phyloP scores from a whole-genome alignment of 1,140 invertebrate genomes.

The Notospermus geniculatus region DNA sequence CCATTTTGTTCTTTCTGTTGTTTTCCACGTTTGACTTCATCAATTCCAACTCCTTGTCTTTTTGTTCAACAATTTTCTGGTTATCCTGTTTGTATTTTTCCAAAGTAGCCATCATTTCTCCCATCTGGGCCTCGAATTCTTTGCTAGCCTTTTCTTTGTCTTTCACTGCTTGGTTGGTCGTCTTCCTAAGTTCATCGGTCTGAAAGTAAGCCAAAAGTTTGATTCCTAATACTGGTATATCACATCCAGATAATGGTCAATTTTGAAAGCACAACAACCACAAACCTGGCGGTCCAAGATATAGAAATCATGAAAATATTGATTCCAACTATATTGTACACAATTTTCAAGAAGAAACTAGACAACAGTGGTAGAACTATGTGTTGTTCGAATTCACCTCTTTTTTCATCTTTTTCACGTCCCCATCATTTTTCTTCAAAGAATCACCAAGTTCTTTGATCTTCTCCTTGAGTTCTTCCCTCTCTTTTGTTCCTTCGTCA shows the following conservation, averaged over 20 bases:
- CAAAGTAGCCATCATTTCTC: conserved; percentile 34
- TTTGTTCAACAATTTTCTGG: conserved; percentile 26
- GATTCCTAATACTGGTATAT: no score
- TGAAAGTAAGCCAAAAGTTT: conserved; percentile 11
- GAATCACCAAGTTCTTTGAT: conserved; percentile 14
- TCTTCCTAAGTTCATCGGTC: conserved; percentile 25
- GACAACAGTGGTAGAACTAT: no score
- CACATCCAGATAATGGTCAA: no score
- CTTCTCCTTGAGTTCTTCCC: conserved; percentile 17
- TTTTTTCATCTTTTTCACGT: conserved; percentile 16
- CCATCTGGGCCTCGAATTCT: conserved; percentile 30
- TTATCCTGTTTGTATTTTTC: conserved; percentile 37
- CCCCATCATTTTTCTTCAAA: conserved; percentile 9
- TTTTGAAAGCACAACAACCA: background rate
- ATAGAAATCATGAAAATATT: no score
- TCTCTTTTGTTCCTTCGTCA: conserved; percentile 11
- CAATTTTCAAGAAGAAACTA: no score
- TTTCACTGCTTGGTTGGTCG: conserved; percentile 21
- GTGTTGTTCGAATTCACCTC: no score
- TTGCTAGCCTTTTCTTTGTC: conserved; percentile 27
- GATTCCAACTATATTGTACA: no score
- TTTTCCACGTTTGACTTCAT: no score
- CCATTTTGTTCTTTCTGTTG: no score
- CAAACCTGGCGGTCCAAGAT: no score
- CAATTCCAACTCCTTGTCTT: no score